phyloP scores from a whole-genome alignment of 2,113 vertebrate genomes.

The Seriola dumerili region DNA sequence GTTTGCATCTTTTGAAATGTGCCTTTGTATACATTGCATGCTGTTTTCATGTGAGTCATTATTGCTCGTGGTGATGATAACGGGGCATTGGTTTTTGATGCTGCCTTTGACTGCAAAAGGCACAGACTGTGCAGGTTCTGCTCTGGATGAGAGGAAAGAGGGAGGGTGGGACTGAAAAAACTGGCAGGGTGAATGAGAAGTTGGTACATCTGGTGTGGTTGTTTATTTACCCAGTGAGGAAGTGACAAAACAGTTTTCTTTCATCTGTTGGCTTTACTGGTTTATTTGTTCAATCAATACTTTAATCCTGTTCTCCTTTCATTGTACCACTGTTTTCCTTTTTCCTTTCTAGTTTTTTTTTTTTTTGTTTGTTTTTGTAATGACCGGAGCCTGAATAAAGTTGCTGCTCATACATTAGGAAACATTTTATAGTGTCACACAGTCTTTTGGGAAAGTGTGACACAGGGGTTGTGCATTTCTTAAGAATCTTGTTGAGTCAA shows the following conservation, averaged over 20 bases:
- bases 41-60: conserved; percentile 42
- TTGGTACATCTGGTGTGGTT: conserved; percentile 65
- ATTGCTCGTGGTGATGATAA: conserved; percentile 2
- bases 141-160: conserved; percentile 37
- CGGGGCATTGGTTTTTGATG: conserved; percentile 35
- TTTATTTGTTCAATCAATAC: conserved; percentile 72
- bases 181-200: conserved; percentile 25
- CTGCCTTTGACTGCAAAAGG: conserved; percentile 11
- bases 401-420: background rate
- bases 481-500: conserved; percentile 40
- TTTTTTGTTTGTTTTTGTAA: conserved; percentile 41
- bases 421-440: conserved; percentile 10
- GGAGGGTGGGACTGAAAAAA: conserved; percentile 1
- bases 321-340: conserved; percentile 44
- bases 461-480: background rate
- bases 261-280: conserved; percentile 61
- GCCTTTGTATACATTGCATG: background rate
- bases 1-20: conserved; percentile 22
- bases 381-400: conserved; percentile 44
- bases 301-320: conserved; percentile 41
- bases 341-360: conserved; percentile 22
- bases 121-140: conserved; percentile 20
- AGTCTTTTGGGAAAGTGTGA: background rate
- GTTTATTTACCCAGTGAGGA: conserved; percentile 72
- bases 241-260: conserved; percentile 65